These are phyloP conservation scores for Babyrousa celebensis DNA, from an alignment of 2,797 vertebrate species.

Conservation along the genomic window DNA sequence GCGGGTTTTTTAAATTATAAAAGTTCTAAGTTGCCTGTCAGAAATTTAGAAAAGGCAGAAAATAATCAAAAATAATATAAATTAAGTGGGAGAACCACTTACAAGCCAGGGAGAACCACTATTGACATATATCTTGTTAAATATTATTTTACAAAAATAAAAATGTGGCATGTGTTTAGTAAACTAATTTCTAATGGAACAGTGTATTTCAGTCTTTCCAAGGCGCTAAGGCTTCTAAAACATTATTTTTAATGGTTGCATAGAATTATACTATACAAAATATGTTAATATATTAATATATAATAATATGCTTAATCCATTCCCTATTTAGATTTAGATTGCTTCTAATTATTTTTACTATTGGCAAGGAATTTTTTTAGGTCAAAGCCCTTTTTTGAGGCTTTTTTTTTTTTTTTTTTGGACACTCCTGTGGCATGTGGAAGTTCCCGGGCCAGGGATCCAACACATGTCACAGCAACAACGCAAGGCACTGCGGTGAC, in stretches of 20 bases:
- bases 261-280: not conserved
- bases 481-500: too few species aligned
- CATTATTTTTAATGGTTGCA: constrained; percentile 21
- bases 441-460: too few species aligned
- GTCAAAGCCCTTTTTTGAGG: constrained; percentile 6
- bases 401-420: too few species aligned
- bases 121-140: not conserved
- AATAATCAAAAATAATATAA: constrained; percentile 46
- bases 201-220: constrained; percentile 33
- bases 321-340: constrained; percentile 53
- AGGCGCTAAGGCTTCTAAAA: constrained; percentile 35
- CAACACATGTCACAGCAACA: too few species aligned
- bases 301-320: constrained; percentile 13
- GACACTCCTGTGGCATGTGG: too few species aligned
- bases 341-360: constrained; percentile 55
- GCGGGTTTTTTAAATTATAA: not conserved
- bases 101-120: not conserved
- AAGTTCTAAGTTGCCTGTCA: constrained; percentile 26
- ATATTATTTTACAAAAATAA: constrained; percentile 23
- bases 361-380: constrained; percentile 25
- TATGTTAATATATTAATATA: not conserved
- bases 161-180: constrained; percentile 25
- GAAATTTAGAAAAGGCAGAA: constrained; percentile 66
- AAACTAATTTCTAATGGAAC: constrained; percentile 65
- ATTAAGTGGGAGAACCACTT: not conserved